phyloP scores from a whole-genome alignment of 2,888 invertebrate genomes.

The Eupithecia pulchellata region DNA sequence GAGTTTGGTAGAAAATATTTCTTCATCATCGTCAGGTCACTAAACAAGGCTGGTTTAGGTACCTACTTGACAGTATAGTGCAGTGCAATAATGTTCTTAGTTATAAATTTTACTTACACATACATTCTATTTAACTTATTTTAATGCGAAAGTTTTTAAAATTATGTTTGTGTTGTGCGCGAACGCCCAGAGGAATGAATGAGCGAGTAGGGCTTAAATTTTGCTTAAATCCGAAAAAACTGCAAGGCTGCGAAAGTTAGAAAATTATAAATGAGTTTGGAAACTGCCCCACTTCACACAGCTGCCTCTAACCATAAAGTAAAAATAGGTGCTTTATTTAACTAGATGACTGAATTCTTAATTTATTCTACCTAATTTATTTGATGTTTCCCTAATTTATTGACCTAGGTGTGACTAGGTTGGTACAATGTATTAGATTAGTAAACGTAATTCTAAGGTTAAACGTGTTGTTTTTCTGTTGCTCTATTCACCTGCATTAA shows the following conservation, averaged over 20 bases:
- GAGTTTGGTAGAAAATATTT: background rate
- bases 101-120: background rate
- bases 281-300: background rate
- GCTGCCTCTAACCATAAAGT: background rate
- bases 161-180: background rate
- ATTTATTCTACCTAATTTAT: background rate
- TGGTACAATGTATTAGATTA: background rate
- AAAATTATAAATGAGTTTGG: background rate
- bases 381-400: background rate
- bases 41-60: background rate
- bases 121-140: background rate
- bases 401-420: background rate
- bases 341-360: background rate
- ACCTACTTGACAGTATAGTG: background rate
- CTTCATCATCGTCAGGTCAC: background rate
- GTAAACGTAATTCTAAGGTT: background rate
- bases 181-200: background rate
- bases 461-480: background rate
- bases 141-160: background rate
- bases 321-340: background rate
- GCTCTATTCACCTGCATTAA: background rate
- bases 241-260: background rate
- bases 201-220: background rate
- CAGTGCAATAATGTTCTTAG: background rate
- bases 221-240: background rate